Evolutionary conservation across 2,888 invertebrate species (phyloP).

Genomic region (Conomelus anceps): DNA sequence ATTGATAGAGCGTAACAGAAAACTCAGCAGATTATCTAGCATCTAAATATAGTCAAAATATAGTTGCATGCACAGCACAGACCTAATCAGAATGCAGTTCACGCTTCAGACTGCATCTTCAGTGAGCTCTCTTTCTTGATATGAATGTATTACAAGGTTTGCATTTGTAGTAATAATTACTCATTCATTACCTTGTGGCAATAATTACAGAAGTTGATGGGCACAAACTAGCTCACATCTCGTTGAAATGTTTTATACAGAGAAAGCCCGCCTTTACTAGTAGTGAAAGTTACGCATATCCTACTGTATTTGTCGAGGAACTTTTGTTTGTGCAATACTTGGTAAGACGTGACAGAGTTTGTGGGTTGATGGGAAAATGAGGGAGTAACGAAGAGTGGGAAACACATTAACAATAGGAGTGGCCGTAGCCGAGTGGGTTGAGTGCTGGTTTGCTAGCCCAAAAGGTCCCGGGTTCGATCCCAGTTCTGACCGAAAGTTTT

Average conservation of each 20-base stretch:
- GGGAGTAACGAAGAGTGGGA: too few species aligned
- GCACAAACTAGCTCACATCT: not conserved
- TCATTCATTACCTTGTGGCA: not conserved
- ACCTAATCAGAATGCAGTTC: not conserved
- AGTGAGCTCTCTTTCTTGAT: not conserved
- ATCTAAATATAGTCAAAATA: not conserved
- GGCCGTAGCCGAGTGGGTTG: too few species aligned
- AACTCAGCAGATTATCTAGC: not conserved
- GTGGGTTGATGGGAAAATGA: not conserved
- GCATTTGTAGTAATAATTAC: not conserved
- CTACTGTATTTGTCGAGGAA: not conserved
- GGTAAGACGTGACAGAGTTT: not conserved
- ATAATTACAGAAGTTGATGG: not conserved
- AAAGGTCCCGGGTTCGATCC: too few species aligned
- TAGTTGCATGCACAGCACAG: too few species aligned
- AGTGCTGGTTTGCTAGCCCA: too few species aligned
- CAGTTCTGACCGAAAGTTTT: too few species aligned
- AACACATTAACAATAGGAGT: not conserved
- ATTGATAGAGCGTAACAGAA: too few species aligned
- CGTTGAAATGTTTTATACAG: not conserved
- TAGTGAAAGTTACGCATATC: not conserved
- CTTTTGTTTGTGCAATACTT: not conserved
- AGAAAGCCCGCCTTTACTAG: not conserved
- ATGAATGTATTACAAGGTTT: not conserved
- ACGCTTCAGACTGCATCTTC: not conserved